Percentiles rank a stretch among this genome's conserved stretches.
These are phyloP conservation scores for Drosophila pectinifera DNA, from an alignment of 1,140 invertebrate species.

Conservation along the genomic window DNA sequence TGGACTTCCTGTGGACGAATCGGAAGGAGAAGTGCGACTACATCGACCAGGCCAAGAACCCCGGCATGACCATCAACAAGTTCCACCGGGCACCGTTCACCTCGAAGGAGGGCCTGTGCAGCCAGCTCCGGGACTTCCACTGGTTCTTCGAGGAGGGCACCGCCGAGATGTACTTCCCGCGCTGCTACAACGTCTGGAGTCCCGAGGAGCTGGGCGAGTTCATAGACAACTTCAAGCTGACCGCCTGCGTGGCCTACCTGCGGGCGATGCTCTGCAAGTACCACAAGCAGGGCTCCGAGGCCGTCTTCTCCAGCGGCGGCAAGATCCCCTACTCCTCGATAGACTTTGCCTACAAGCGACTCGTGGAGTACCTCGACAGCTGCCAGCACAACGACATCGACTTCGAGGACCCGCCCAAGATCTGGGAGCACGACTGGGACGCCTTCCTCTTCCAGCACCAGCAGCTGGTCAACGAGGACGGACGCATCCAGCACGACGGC, in stretches of 20 bases:
- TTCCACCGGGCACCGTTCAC: conserved; percentile 94
- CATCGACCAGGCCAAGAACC: conserved; percentile 84
- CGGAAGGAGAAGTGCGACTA: conserved; percentile 90
- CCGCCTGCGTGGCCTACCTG: conserved; percentile 93
- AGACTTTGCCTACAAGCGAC: conserved; percentile 92
- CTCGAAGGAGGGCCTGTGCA: conserved; percentile 95
- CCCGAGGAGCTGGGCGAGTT: conserved; percentile 95
- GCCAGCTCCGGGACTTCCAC: conserved; percentile 93
- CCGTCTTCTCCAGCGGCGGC: conserved; percentile 87
- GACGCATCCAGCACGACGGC: conserved; percentile 80
- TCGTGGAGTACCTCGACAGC: conserved; percentile 90
- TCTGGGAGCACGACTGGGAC: conserved; percentile 94
- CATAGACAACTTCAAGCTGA: conserved; percentile 95
- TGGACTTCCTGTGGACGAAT: conserved; percentile 95
- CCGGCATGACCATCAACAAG: conserved; percentile 83
- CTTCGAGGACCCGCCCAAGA: conserved; percentile 88
- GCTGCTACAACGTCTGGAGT: conserved; percentile 94
- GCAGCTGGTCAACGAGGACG: conserved; percentile 88
- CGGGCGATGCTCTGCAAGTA: conserved; percentile 90
- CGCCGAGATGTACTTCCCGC: conserved; percentile 92
- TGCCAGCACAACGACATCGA: conserved; percentile 95
- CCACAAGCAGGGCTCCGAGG: conserved; percentile 86
- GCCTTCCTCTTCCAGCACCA: conserved; percentile 92
- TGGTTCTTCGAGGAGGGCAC: conserved; percentile 94
- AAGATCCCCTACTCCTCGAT: conserved; percentile 90